Conservation (phyloP, 2,797 vertebrate species). For the Helostoma temminkii region DNA sequence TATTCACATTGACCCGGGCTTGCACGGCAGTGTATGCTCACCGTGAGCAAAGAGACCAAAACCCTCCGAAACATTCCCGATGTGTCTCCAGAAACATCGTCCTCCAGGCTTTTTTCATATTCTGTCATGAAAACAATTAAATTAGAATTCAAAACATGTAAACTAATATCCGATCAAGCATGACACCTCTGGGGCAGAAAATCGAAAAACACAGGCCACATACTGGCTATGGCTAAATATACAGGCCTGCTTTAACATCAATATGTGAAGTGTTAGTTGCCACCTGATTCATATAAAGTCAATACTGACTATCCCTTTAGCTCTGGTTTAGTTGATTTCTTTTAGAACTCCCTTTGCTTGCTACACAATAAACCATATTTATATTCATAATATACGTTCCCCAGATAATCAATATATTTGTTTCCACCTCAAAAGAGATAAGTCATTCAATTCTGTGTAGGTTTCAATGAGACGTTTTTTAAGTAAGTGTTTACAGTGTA, state of each 20-base stretch:
- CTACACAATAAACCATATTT: background rate
- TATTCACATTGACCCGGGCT: background rate
- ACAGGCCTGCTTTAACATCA: background rate
- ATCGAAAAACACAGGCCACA: background rate
- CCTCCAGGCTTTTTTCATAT: conserved; percentile 86
- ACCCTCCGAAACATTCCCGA: conserved; percentile 95
- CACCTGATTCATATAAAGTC: background rate
- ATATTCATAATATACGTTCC: no score
- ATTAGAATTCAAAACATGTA: background rate
- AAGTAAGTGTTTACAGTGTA: background rate
- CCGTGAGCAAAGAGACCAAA: conserved; percentile 92
- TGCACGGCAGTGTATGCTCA: conserved; percentile 72
- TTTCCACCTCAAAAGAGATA: background rate
- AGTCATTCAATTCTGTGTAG: background rate
- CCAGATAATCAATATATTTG: background rate
- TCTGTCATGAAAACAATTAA: conserved; percentile 78
- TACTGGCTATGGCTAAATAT: background rate
- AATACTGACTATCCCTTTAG: background rate
- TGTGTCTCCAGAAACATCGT: conserved; percentile 91
- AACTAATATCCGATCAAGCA: background rate
- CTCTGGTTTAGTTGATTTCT: background rate
- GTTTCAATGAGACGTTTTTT: no score
- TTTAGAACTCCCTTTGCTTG: background rate
- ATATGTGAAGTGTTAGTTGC: background rate
- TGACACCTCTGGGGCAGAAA: background rate